phyloP scores from a whole-genome alignment of 2,888 invertebrate species.

The Adela reaumurella region DNA sequence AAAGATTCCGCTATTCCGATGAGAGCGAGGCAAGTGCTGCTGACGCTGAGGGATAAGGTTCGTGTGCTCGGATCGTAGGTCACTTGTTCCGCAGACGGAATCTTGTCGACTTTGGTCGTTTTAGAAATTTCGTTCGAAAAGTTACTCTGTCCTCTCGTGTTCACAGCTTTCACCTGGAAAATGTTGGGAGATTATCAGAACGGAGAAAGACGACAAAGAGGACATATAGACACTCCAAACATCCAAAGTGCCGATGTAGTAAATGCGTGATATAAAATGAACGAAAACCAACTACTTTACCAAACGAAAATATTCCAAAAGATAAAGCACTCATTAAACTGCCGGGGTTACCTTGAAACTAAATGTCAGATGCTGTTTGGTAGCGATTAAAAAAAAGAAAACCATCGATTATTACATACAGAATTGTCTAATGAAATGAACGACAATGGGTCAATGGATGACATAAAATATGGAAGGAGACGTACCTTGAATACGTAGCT shows the following conservation, averaged over 20 bases:
- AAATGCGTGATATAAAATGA: slow-evolving; percentile 16
- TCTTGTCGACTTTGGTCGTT: slow-evolving; percentile 80
- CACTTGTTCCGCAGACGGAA: slow-evolving; percentile 76
- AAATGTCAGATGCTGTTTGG: slow-evolving; percentile 51
- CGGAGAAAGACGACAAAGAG: too few species aligned
- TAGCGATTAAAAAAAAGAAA: slow-evolving; percentile 42
- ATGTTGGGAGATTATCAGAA: background rate
- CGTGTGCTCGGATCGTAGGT: slow-evolving; percentile 78
- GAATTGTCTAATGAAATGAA: slow-evolving; percentile 2
- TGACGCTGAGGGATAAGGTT: slow-evolving; percentile 74
- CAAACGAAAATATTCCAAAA: slow-evolving; percentile 3
- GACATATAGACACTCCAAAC: background rate
- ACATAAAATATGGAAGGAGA: slow-evolving; percentile 4
- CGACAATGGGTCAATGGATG: background rate
- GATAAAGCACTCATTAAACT: slow-evolving; percentile 12
- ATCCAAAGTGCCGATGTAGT: slow-evolving; percentile 5
- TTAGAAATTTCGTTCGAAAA: slow-evolving; percentile 81
- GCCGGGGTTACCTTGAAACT: slow-evolving; percentile 43
- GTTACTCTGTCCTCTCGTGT: slow-evolving; percentile 83
- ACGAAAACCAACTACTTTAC: slow-evolving; percentile 11
- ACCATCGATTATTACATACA: slow-evolving; percentile 19
- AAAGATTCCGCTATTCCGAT: slow-evolving; percentile 73
- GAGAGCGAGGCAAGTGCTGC: slow-evolving; percentile 72
- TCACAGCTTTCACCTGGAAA: slow-evolving; percentile 74
- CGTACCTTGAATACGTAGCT: slow-evolving; percentile 80